Evolutionary conservation across 2,888 invertebrate species (phyloP).

Genomic region (Himalopsyche tibetana): DNA sequence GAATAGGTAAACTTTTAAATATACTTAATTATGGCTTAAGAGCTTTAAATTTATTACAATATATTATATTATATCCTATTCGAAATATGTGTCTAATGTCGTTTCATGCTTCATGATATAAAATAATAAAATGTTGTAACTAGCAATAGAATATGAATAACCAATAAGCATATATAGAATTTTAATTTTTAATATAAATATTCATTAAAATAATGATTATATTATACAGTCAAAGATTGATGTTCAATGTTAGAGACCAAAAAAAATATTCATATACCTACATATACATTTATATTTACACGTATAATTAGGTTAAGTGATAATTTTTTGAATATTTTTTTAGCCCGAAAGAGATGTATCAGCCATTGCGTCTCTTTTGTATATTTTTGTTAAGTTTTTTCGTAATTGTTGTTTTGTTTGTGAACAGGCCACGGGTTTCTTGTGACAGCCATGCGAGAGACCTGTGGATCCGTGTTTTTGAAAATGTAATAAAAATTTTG

Average conservation of each 20-base stretch:
- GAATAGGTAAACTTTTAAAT: neutral
- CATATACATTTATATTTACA: conserved; percentile 64
- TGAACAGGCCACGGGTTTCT: conserved; percentile 49
- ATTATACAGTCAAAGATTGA: conserved; percentile 49
- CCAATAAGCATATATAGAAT: conserved; percentile 1
- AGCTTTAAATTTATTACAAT: conserved; percentile 44
- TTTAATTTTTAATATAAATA: conserved; percentile 19
- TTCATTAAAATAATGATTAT: conserved; percentile 15
- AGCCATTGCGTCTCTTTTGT: conserved; percentile 61
- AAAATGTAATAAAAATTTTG: conserved; percentile 46
- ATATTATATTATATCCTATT: conserved; percentile 21
- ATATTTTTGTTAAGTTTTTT: conserved; percentile 58
- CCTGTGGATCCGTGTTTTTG: conserved; percentile 36
- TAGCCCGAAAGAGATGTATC: conserved; percentile 54
- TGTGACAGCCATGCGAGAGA: conserved; percentile 62
- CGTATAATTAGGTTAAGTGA: conserved; percentile 58
- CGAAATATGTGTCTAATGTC: conserved; percentile 39
- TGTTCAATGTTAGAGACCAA: conserved; percentile 64
- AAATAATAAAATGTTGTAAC: conserved; percentile 22
- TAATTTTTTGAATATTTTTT: conserved; percentile 52
- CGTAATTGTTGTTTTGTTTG: conserved; percentile 46
- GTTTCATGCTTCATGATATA: neutral
- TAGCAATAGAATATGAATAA: conserved; percentile 26
- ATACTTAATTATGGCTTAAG: conserved; percentile 8
- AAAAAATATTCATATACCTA: conserved; percentile 64